Evolutionary conservation across 2,113 vertebrate species (phyloP), one percentile per base, ranked within the genome.

Genomic region (Artemisiospiza belli): DNA sequence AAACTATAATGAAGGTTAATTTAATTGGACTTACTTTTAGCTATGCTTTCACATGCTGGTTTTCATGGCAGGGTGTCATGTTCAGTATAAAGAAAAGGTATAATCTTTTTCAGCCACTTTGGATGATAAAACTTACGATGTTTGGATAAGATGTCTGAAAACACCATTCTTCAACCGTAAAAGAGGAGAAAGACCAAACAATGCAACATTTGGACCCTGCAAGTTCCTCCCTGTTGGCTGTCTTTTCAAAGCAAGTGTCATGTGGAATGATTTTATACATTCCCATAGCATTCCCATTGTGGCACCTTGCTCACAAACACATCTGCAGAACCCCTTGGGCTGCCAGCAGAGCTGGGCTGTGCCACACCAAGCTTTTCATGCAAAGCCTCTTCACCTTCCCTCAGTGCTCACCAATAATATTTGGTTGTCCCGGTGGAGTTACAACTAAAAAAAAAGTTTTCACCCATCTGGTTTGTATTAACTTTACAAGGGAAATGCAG

Each of bases 401-500:
- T 73, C 46, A 68, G 33, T 21, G 66, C 81, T 68, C 2, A 1
- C 30, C 83, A 86, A 89, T 39, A 86, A 83, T 55, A 66, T 62
- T 39, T 76, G 70, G 57, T 72, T 37, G 54, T 90, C 75, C 72
- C 12, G 6, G n/a, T 77, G 82, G 54, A 92, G 67, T 82, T 64
- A 62, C 39, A 87, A 69, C 41, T 37, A 15, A 1, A 49, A 68
- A 15, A 69, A 77, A 58, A 44, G n/a, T 37, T 76, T 85, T 73
- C 58, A 16, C 31, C 83, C 80, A 89, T 76, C 80, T 86, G 94
- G 72, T 90, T 93, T 90, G 9, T 31, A 49, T 96, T 94, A 95
- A 93, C 24, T 95, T 93, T 85, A 92, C 70, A 90, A 83, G 82
- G 49, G 27, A 85, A 92, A 79, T 44, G 63, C 27, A 68, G 52